phyloP scores from a whole-genome alignment of 2,888 invertebrate genomes.

The Carabus problematicus region DNA sequence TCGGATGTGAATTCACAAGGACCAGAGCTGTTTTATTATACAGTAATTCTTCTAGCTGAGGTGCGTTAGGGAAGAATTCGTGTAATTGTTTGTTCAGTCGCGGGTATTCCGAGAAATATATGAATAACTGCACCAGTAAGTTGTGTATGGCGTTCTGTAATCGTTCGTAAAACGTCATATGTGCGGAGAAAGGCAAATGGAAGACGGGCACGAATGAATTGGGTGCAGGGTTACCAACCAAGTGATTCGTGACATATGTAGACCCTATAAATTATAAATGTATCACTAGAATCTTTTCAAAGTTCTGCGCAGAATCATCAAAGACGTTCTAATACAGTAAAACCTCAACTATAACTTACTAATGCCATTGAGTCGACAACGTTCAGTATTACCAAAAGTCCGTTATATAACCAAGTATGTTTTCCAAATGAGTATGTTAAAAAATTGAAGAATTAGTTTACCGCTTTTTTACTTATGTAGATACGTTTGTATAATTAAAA shows the following conservation, averaged over 20 bases:
- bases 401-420: too few relatives aligned
- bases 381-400: too few relatives aligned
- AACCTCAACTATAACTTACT: too few relatives aligned
- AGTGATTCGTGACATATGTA: conserved; percentile 43
- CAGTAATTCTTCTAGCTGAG: conserved; percentile 26
- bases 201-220: conserved; percentile 46
- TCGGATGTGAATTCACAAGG: conserved; percentile 39
- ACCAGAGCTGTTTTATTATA: conserved; percentile 31
- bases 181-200: conserved; percentile 42
- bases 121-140: neutral
- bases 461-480: too few relatives aligned
- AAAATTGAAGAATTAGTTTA: too few relatives aligned
- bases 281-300: too few relatives aligned
- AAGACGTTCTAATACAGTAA: too few relatives aligned
- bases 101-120: neutral
- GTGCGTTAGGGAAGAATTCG: conserved; percentile 28
- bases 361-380: too few relatives aligned
- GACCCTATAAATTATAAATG: too few relatives aligned
- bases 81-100: conserved; percentile 30
- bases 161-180: conserved; percentile 44
- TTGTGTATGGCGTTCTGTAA: neutral
- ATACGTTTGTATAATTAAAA: too few relatives aligned
- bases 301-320: too few relatives aligned
- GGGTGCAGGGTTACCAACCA: conserved; percentile 50
- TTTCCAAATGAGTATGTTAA: too few relatives aligned